These are phyloP conservation scores for Xerus inauris DNA, from an alignment of 2,113 vertebrate genomes.

Conservation along the genomic window DNA sequence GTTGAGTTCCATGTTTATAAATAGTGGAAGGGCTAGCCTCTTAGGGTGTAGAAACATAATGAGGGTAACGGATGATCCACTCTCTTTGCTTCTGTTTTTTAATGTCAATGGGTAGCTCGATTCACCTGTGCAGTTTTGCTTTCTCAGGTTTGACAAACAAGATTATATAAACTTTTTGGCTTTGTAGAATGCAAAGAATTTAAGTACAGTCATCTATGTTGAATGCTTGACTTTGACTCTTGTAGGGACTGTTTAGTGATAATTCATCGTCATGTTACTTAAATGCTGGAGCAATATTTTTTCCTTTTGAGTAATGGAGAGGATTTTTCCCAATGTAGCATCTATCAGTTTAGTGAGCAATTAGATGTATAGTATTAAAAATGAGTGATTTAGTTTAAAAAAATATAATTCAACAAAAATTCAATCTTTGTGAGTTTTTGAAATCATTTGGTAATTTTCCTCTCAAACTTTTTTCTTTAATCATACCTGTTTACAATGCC, in stretches of 20 bases:
- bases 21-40: conserved; percentile 78
- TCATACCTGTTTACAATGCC: not conserved
- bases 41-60: conserved; percentile 69
- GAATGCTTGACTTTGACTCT: conserved; percentile 8
- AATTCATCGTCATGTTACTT: not conserved
- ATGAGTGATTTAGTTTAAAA: conserved; percentile 9
- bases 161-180: accelerated
- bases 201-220: not conserved
- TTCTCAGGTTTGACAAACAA: not conserved
- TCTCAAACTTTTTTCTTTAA: not conserved
- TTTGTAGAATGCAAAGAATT: not conserved
- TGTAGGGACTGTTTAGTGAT: not conserved
- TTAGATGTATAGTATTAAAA: conserved; percentile 8
- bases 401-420: not conserved
- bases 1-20: conserved; percentile 74
- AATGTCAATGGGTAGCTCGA: not conserved
- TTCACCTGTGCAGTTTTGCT: conserved; percentile 22
- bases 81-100: conserved; percentile 36
- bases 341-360: conserved; percentile 11
- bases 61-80: not conserved
- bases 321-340: not conserved
- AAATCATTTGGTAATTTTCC: conserved; percentile 26
- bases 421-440: not conserved
- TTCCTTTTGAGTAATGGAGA: conserved; percentile 47
- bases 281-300: not conserved